Percentiles rank a stretch among this genome's conserved stretches.
Evolutionary conservation across 2,888 invertebrate genomes (phyloP).

Genomic region (Chironomus tentans): DNA sequence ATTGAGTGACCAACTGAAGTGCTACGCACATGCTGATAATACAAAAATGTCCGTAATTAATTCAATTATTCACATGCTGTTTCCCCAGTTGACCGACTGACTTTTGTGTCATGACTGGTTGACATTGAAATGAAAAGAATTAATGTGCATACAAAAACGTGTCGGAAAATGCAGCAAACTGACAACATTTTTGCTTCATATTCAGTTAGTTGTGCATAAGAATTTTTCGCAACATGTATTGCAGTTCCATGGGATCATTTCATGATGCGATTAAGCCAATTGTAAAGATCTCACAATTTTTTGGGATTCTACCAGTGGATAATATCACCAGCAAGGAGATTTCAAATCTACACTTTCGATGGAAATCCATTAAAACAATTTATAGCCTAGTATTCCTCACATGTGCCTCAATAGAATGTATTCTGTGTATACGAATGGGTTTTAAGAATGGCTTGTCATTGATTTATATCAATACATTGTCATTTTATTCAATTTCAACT

Average conservation of each 20-base stretch:
- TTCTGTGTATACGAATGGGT: background rate
- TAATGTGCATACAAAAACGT: too few relatives aligned
- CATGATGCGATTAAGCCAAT: background rate
- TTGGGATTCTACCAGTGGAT: background rate
- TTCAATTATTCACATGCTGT: too few relatives aligned
- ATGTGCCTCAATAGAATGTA: background rate
- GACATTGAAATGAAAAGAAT: too few relatives aligned
- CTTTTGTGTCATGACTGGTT: too few relatives aligned
- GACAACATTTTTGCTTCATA: too few relatives aligned
- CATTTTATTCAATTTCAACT: background rate
- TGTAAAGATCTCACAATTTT: background rate
- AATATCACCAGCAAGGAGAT: background rate
- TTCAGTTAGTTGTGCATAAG: too few relatives aligned
- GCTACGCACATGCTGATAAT: too few relatives aligned
- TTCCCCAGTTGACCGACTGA: too few relatives aligned
- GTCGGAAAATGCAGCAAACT: too few relatives aligned
- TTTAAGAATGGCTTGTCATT: background rate
- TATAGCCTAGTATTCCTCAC: background rate
- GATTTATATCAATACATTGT: background rate
- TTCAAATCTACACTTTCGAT: background rate
- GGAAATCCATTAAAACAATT: slow-evolving; percentile 1
- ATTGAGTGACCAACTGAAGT: too few relatives aligned
- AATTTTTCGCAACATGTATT: too few relatives aligned
- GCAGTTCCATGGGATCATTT: background rate
- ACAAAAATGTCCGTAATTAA: too few relatives aligned